A percentile compares a stretch with the other conserved stretches of the same genome.
phyloP scores from a whole-genome alignment of 2,888 invertebrate genomes.

The Drosophila longiperda region DNA sequence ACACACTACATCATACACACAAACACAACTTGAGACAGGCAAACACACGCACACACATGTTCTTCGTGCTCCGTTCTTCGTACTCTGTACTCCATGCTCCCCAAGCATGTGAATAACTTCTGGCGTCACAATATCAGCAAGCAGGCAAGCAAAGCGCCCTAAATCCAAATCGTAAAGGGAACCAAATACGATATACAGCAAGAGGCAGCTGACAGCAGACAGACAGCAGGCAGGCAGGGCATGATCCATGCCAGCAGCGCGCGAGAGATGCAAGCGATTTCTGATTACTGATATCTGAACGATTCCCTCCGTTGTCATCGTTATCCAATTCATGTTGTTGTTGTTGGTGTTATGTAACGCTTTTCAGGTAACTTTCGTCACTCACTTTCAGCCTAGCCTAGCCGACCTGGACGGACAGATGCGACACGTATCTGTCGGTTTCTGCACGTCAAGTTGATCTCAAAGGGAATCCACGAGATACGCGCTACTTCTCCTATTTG shows the following conservation, averaged over 20 bases:
- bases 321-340: slow-evolving; percentile 54
- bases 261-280: slow-evolving; percentile 2
- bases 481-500: slow-evolving; percentile 63
- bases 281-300: slow-evolving; percentile 8
- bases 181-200: slow-evolving; percentile 79
- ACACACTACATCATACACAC: slow-evolving; percentile 22
- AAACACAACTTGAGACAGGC: slow-evolving; percentile 6
- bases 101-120: slow-evolving; percentile 4
- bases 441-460: slow-evolving; percentile 68
- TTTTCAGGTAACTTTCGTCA: slow-evolving; percentile 49
- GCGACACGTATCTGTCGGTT: slow-evolving; percentile 19
- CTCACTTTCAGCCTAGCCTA: slow-evolving; percentile 22
- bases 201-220: slow-evolving; percentile 24
- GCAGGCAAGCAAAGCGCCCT: slow-evolving; percentile 19
- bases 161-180: slow-evolving; percentile 72
- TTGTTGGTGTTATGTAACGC: slow-evolving; percentile 63
- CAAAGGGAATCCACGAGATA: slow-evolving; percentile 84
- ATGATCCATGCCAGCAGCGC: slow-evolving; percentile 31
- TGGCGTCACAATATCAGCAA: slow-evolving; percentile 5
- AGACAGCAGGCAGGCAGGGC: slow-evolving; percentile 54
- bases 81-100: background rate
- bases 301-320: slow-evolving; percentile 26
- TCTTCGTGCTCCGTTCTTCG: background rate
- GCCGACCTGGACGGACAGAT: slow-evolving; percentile 14
- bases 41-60: background rate